Conservation (phyloP, 1,140 invertebrate species). For the Glossosoma conforme region DNA sequence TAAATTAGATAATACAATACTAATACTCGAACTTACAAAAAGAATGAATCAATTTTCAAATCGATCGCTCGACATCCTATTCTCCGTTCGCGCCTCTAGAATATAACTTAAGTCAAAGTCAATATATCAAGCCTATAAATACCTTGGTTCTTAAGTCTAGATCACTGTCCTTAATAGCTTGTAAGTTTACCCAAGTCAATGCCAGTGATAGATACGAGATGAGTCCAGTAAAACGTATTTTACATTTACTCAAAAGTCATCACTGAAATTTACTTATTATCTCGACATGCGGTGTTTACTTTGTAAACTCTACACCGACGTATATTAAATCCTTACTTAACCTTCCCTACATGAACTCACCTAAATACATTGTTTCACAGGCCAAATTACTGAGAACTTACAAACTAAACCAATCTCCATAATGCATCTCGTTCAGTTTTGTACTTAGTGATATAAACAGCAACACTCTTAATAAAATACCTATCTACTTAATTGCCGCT, state of each 20-base stretch:
- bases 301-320: no score
- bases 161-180: conserved; percentile 25
- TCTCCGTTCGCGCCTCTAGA: neutral
- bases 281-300: no score
- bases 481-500: conserved; percentile 22
- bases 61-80: neutral
- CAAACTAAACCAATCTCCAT: no score
- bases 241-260: no score
- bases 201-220: no score
- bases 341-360: no score
- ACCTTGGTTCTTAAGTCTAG: conserved; percentile 26
- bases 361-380: no score
- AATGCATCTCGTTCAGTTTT: conserved; percentile 22
- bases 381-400: no score
- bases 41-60: neutral
- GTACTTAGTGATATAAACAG: conserved; percentile 31
- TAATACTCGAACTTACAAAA: neutral
- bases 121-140: conserved; percentile 12
- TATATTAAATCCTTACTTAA: no score
- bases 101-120: neutral
- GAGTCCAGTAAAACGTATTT: no score
- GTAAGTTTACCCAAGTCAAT: conserved; percentile 17
- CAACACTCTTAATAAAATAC: conserved; percentile 21
- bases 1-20: neutral
- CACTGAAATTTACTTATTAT: no score